phyloP scores from a whole-genome alignment of 2,797 vertebrate species.

The Chaetodon trifasciatus region DNA sequence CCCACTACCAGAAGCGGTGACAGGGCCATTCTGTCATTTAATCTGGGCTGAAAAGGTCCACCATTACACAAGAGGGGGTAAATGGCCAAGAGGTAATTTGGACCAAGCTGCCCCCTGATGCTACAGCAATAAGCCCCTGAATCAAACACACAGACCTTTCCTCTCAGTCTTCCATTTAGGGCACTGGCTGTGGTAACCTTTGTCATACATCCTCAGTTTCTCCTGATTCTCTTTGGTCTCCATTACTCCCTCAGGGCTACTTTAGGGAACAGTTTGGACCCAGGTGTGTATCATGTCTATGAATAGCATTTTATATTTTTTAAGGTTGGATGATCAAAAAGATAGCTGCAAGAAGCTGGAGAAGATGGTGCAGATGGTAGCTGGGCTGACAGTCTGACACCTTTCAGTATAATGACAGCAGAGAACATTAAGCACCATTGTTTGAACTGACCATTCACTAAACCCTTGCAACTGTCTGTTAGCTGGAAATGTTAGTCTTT shows the following conservation, averaged over 20 bases:
- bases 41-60: conserved; percentile 74
- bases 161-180: conserved; percentile 45
- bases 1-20: conserved; percentile 42
- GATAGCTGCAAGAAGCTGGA: not conserved
- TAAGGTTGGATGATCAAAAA: conserved; percentile 26
- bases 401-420: not conserved
- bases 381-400: not conserved
- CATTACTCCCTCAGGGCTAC: conserved; percentile 60
- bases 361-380: conserved; percentile 9
- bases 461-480: not conserved
- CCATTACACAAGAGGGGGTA: conserved; percentile 68
- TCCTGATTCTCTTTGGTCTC: conserved; percentile 49
- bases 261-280: conserved; percentile 45
- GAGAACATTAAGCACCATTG: not conserved
- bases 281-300: conserved; percentile 28
- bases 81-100: conserved; percentile 75
- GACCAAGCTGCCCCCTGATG: conserved; percentile 75
- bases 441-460: not conserved
- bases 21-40: conserved; percentile 68
- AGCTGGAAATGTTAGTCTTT: too few species aligned
- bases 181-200: conserved; percentile 74
- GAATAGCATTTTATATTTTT: conserved; percentile 19
- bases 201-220: conserved; percentile 69
- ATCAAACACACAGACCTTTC: conserved; percentile 54
- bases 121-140: conserved; percentile 70